A percentile compares a stretch with the other conserved stretches of the same genome.
Conservation (phyloP, 2,888 invertebrate species). For the Leucania comma region DNA sequence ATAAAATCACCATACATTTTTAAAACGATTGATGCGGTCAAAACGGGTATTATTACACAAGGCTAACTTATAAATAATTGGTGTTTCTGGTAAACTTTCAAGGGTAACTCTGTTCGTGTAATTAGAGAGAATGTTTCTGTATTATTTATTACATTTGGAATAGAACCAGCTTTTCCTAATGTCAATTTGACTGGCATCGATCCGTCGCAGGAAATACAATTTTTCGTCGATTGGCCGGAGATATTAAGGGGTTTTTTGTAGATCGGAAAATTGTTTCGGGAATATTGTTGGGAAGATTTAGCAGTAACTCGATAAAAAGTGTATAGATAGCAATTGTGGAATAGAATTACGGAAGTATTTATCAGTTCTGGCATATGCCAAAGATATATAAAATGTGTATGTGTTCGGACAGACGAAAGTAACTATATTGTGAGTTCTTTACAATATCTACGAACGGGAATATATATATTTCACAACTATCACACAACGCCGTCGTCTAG, state of each 20-base stretch:
- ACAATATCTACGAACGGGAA: too few species aligned
- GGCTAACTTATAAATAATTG: conserved; percentile 58
- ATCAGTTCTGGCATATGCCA: too few species aligned
- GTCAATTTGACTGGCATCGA: conserved; percentile 46
- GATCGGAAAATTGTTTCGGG: neutral
- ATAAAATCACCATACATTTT: conserved; percentile 32
- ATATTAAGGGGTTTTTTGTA: conserved; percentile 37
- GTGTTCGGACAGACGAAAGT: too few species aligned
- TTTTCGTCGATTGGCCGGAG: conserved; percentile 25
- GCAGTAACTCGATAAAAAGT: conserved; percentile 8
- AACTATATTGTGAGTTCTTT: too few species aligned
- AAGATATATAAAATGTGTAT: too few species aligned
- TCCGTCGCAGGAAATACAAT: conserved; percentile 23
- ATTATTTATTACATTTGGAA: conserved; percentile 43
- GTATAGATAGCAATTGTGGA: neutral
- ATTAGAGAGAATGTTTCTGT: conserved; percentile 41
- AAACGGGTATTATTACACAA: conserved; percentile 26
- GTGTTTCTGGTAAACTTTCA: conserved; percentile 50
- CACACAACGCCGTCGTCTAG: too few species aligned
- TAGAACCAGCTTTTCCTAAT: conserved; percentile 40
- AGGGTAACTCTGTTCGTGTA: conserved; percentile 34
- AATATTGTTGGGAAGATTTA: conserved; percentile 10
- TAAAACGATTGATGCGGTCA: conserved; percentile 32
- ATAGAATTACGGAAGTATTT: neutral
- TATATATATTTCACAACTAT: too few species aligned